These are phyloP conservation scores for Formica selysi DNA, from an alignment of 1,140 invertebrate genomes.

Conservation along the genomic window DNA sequence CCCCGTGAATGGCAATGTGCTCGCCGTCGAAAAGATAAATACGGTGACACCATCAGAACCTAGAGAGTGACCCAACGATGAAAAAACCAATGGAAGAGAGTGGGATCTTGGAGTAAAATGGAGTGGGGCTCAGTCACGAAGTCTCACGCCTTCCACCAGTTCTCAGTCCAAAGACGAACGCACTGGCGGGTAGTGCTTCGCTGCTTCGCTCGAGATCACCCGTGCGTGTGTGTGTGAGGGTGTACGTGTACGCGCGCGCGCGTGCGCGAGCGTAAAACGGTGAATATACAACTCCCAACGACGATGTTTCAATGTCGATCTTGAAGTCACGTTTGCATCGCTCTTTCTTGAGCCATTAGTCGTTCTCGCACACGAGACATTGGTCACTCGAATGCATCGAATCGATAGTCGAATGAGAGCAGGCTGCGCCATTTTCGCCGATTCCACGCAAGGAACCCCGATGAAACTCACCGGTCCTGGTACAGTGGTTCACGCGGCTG, in stretches of 20 bases:
- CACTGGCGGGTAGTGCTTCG: conserved; percentile 51
- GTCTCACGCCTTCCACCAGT: conserved; percentile 72
- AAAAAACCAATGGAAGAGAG: conserved; percentile 32
- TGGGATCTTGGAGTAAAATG: conserved; percentile 50
- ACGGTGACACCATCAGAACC: conserved; percentile 59
- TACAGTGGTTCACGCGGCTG: conserved; percentile 58
- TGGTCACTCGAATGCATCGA: too few species aligned
- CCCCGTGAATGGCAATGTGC: conserved; percentile 48
- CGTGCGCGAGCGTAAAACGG: not conserved
- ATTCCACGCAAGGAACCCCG: conserved; percentile 9
- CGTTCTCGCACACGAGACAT: not conserved
- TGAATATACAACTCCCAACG: not conserved
- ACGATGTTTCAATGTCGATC: not conserved
- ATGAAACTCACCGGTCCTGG: conserved; percentile 58
- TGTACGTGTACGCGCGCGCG: not conserved
- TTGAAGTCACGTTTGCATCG: conserved; percentile 8
- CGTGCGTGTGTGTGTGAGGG: conserved; percentile 33
- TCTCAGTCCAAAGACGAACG: conserved; percentile 70
- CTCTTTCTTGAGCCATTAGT: not conserved
- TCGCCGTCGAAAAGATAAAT: conserved; percentile 73
- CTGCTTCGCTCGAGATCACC: conserved; percentile 29
- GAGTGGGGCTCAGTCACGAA: conserved; percentile 66
- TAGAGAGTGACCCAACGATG: conserved; percentile 64
- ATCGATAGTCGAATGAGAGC: not conserved
- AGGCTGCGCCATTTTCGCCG: conserved; percentile 47